phyloP scores from a whole-genome alignment of 1,140 invertebrate species.

The Chrysoperla carnea region DNA sequence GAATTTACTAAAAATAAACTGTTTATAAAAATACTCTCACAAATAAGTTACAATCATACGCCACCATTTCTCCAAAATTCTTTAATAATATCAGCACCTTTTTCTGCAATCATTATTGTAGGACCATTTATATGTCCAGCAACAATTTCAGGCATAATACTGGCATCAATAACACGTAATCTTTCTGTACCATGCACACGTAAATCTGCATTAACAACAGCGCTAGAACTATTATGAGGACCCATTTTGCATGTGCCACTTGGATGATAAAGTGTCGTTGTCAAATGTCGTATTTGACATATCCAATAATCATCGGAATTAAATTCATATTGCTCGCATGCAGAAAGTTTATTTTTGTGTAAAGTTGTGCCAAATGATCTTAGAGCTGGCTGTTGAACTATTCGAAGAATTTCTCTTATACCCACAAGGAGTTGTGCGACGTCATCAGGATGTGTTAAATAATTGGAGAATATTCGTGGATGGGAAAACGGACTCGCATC shows the following conservation, averaged over 20 bases:
- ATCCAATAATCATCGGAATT: conserved; percentile 30
- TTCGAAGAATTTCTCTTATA: conserved; percentile 43
- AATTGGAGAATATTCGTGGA: conserved; percentile 63
- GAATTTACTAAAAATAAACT: too few species aligned
- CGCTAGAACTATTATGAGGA: conserved; percentile 16
- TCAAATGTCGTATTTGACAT: conserved; percentile 33
- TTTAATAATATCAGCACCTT: conserved; percentile 63
- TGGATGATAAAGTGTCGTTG: conserved; percentile 31
- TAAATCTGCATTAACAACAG: conserved; percentile 26
- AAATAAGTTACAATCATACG: too few species aligned
- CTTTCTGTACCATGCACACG: conserved; percentile 22
- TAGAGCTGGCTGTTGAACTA: conserved; percentile 40
- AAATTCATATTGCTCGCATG: conserved; percentile 33
- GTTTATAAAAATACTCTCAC: too few species aligned
- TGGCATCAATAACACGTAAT: conserved; percentile 21
- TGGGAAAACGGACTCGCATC: conserved; percentile 49
- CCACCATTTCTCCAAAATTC: conserved; percentile 45
- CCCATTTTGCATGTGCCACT: conserved; percentile 40
- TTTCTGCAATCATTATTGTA: conserved; percentile 52
- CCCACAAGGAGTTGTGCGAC: conserved; percentile 47
- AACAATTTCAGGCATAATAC: conserved; percentile 21
- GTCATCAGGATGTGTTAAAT: conserved; percentile 50
- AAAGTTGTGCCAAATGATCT: conserved; percentile 36
- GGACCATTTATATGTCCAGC: conserved; percentile 23
- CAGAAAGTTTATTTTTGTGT: conserved; percentile 42